A percentile compares a stretch with the other conserved stretches of the same genome.
phyloP scores from a whole-genome alignment of 30 jellyfish, hydroid and myxozoan species.

The Turritopsis dohrnii region DNA sequence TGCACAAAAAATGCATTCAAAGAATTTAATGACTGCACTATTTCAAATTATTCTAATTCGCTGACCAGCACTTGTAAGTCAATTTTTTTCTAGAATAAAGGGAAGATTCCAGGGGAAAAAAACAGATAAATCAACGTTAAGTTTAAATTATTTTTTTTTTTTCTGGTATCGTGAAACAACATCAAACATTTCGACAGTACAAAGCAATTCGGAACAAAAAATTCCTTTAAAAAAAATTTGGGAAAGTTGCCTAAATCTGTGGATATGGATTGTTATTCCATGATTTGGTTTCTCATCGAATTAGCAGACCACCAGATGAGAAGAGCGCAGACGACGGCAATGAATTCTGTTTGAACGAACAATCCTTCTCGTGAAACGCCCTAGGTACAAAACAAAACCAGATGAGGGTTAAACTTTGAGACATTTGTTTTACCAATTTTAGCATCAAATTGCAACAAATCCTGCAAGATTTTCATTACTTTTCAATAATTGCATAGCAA shows the following conservation, averaged over 20 bases:
- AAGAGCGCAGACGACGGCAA: slow-evolving; percentile 81
- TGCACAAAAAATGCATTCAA: too few species aligned
- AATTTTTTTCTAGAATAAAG: too few species aligned
- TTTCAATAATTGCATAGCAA: too few species aligned
- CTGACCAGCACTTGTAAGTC: too few species aligned
- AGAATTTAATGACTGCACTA: too few species aligned
- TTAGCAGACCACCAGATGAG: slow-evolving; percentile 85
- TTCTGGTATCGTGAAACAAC: neutral
- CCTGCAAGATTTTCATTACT: too few species aligned
- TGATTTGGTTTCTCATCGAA: slow-evolving; percentile 66
- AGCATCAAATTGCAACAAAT: too few species aligned
- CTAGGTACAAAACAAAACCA: slow-evolving; percentile 32
- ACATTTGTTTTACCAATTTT: too few species aligned
- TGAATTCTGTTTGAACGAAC: slow-evolving; percentile 85
- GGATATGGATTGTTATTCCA: slow-evolving; percentile 43
- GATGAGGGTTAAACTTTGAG: too few species aligned
- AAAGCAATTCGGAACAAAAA: neutral
- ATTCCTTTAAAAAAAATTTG: neutral
- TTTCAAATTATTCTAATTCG: too few species aligned
- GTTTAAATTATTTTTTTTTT: neutral
- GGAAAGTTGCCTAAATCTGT: neutral
- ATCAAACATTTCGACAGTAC: neutral
- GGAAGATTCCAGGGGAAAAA: too few species aligned
- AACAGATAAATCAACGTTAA: too few species aligned
- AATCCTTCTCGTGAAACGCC: slow-evolving; percentile 93